phyloP scores from a whole-genome alignment of 2,888 invertebrate genomes.

The Lobophora halterata region DNA sequence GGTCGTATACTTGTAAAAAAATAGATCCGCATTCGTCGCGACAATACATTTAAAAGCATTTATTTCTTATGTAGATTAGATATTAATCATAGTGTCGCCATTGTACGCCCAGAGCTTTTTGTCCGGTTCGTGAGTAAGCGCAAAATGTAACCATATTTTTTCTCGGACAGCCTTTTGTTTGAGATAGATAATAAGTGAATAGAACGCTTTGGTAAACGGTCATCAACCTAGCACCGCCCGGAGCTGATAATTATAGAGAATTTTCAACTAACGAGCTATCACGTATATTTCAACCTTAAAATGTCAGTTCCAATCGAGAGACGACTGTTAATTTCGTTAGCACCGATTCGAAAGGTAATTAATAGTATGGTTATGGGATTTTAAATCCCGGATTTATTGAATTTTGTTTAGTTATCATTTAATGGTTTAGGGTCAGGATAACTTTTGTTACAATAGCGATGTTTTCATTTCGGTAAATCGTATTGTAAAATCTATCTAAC shows the following conservation, averaged over 20 bases:
- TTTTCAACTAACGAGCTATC: conserved; percentile 59
- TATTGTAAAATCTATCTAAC: background rate
- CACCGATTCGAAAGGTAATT: conserved; percentile 31
- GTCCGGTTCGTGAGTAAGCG: conserved; percentile 62
- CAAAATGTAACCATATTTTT: conserved; percentile 56
- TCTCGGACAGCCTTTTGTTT: conserved; percentile 61
- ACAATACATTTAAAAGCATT: conserved; percentile 31
- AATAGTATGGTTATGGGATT: too few relatives aligned
- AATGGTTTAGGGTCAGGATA: conserved; percentile 6
- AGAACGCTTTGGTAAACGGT: conserved; percentile 60
- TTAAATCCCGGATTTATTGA: conserved; percentile 24
- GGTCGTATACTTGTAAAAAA: conserved; percentile 25
- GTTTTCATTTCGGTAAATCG: background rate
- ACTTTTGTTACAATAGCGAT: too few relatives aligned
- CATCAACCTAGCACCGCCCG: conserved; percentile 54
- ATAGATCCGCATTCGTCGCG: conserved; percentile 25
- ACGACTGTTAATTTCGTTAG: conserved; percentile 41
- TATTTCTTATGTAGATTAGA: conserved; percentile 49
- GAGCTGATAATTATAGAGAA: conserved; percentile 62
- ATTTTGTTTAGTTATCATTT: conserved; percentile 19
- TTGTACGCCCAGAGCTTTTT: conserved; percentile 61
- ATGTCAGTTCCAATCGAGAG: conserved; percentile 30
- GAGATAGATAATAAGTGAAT: conserved; percentile 73
- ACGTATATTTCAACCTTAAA: conserved; percentile 35
- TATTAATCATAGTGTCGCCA: conserved; percentile 67